Conservation (phyloP, 2,113 vertebrate species). For the Thermophis baileyi region DNA sequence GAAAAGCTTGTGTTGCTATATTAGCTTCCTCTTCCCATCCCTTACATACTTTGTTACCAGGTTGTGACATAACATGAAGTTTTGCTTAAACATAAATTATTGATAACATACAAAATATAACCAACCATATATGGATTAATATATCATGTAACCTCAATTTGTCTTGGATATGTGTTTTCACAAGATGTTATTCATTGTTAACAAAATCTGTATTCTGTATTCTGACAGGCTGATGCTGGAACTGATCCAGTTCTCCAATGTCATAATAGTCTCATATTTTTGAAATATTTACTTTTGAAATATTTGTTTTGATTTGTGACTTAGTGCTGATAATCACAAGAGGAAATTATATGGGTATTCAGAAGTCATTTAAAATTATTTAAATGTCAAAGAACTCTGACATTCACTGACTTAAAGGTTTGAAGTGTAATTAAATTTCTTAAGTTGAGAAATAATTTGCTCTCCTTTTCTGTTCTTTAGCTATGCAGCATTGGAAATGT, state of each 20-base stretch:
- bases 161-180: background rate
- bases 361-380: background rate
- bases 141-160: background rate
- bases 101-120: background rate
- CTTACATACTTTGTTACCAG: background rate
- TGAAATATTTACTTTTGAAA: background rate
- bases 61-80: background rate
- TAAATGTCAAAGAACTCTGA: background rate
- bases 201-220: background rate
- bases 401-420: background rate
- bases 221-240: background rate
- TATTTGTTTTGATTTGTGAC: background rate
- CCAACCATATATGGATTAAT: background rate
- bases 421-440: background rate
- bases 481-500: background rate
- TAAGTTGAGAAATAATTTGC: background rate
- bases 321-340: background rate
- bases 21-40: background rate
- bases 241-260: background rate
- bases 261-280: background rate
- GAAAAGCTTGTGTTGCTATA: background rate
- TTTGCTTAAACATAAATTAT: background rate
- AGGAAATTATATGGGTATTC: background rate
- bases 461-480: background rate
- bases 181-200: background rate